Conservation (phyloP, 2,888 invertebrate genomes). For the Sesia bembeciformis region DNA sequence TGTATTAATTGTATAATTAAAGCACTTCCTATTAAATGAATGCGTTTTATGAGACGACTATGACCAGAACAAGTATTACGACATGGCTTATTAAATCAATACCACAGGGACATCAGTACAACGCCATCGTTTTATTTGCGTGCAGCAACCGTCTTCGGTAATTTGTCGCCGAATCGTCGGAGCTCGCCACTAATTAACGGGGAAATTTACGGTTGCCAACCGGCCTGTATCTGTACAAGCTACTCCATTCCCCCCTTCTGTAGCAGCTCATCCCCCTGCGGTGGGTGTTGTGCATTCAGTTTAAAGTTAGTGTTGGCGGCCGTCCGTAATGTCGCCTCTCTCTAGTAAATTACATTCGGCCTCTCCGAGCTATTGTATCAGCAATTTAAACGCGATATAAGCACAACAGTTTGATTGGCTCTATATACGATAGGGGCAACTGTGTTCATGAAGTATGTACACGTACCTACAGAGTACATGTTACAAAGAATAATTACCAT, state of each 20-base stretch:
- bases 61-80: background rate
- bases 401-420: background rate
- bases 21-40: too few species aligned
- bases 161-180: constrained; percentile 55
- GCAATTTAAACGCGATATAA: constrained; percentile 2
- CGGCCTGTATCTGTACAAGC: constrained; percentile 35
- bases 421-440: background rate
- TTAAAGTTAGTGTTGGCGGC: constrained; percentile 1
- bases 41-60: too few species aligned
- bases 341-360: constrained; percentile 14
- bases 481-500: background rate
- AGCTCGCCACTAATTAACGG: constrained; percentile 60
- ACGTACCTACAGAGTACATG: background rate
- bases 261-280: background rate
- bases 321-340: constrained; percentile 3
- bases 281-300: background rate
- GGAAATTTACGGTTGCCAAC: constrained; percentile 58
- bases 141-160: constrained; percentile 38
- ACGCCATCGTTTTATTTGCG: constrained; percentile 36
- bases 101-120: constrained; percentile 8
- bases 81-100: background rate
- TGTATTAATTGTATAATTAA: too few species aligned
- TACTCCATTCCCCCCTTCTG: background rate
- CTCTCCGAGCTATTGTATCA: constrained; percentile 3
- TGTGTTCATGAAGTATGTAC: background rate